Evolutionary conservation across 2,113 vertebrate species (phyloP).

Genomic region (Seriola aureovittata): DNA sequence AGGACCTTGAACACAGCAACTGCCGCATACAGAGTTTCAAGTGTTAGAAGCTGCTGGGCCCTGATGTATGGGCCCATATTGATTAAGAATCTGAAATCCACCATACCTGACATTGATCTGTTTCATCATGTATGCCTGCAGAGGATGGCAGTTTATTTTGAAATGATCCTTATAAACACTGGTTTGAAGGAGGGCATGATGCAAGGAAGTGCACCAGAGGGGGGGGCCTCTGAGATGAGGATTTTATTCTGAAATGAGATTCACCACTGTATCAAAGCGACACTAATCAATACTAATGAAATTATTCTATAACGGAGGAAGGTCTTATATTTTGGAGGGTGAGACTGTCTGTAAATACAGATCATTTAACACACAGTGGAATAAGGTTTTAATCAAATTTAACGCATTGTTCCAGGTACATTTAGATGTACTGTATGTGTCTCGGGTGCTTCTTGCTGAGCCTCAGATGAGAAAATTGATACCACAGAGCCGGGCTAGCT

Average conservation of each 20-base stretch:
- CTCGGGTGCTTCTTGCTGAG: not conserved
- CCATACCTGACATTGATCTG: conserved; percentile 60
- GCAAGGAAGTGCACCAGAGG: conserved; percentile 44
- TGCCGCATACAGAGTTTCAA: conserved; percentile 5
- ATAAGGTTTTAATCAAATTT: not conserved
- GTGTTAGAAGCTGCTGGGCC: conserved; percentile 15
- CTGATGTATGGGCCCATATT: conserved; percentile 32
- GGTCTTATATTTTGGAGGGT: conserved; percentile 27
- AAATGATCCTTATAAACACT: conserved; percentile 52
- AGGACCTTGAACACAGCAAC: conserved; percentile 31
- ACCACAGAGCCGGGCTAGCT: not conserved
- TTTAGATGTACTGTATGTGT: not conserved
- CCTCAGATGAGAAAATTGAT: not conserved
- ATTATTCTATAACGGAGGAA: conserved; percentile 28
- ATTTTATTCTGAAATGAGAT: conserved; percentile 42
- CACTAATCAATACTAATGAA: conserved; percentile 50
- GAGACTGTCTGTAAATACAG: conserved; percentile 7
- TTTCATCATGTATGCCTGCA: conserved; percentile 43
- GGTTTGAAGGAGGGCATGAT: conserved; percentile 49
- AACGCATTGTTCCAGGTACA: too few species aligned
- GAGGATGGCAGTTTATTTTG: conserved; percentile 56
- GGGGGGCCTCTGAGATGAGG: not conserved
- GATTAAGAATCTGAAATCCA: conserved; percentile 53
- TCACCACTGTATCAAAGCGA: conserved; percentile 24
- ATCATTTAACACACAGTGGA: conserved; percentile 1